Conservation (phyloP, 2,113 vertebrate species). For the Amia ocellicauda region DNA sequence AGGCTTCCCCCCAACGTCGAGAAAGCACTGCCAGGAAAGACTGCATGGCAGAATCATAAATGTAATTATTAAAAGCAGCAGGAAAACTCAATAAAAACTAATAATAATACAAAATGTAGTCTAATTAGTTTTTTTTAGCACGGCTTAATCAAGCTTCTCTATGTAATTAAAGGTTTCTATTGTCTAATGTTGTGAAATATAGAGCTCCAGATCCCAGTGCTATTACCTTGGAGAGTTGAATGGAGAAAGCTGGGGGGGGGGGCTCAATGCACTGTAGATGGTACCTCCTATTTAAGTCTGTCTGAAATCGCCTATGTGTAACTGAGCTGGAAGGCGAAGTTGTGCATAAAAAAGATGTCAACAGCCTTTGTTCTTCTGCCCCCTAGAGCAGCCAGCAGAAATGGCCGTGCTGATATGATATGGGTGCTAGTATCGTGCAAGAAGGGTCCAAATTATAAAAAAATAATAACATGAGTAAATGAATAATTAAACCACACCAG, state of each 20-base stretch:
- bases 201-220: conserved; percentile 34
- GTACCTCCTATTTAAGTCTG: conserved; percentile 49
- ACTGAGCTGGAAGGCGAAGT: conserved; percentile 37
- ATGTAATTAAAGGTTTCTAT: conserved; percentile 54
- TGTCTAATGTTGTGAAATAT: conserved; percentile 36
- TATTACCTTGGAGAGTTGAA: conserved; percentile 35
- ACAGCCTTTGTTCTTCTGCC: conserved; percentile 58
- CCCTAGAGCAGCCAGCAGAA: conserved; percentile 54
- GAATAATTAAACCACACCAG: too few relatives aligned
- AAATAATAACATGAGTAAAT: too few relatives aligned
- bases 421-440: background rate
- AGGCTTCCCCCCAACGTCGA: background rate
- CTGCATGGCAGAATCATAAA: background rate
- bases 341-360: conserved; percentile 38
- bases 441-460: too few relatives aligned
- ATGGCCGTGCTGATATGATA: background rate
- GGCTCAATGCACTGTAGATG: conserved; percentile 36
- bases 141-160: conserved; percentile 43
- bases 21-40: background rate
- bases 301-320: conserved; percentile 42
- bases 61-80: background rate
- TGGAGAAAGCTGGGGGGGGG: background rate
- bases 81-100: too few relatives aligned
- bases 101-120: conserved; percentile 9
- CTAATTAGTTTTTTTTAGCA: conserved; percentile 32